Percentiles rank a stretch among this genome's conserved stretches.
Conservation (phyloP, 2,797 vertebrate genomes). For the Aselliscus stoliczkanus region DNA sequence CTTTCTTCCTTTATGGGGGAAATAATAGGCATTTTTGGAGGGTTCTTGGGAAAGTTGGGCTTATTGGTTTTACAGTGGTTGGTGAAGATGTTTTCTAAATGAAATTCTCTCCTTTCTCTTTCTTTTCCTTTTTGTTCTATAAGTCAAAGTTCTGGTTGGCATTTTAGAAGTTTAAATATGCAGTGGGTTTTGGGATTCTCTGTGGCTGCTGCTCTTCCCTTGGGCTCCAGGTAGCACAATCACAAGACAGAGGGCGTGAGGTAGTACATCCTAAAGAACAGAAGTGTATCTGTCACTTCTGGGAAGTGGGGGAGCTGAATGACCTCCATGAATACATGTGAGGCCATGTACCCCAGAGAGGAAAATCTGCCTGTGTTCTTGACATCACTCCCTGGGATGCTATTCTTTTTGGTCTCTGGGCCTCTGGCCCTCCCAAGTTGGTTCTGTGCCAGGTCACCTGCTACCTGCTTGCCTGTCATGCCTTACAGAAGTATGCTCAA, state of each 20-base stretch:
- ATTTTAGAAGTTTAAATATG: background rate
- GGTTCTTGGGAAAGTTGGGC: background rate
- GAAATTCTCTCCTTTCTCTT: background rate
- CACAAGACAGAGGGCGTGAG: background rate
- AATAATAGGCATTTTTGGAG: constrained; percentile 25
- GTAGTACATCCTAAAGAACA: background rate
- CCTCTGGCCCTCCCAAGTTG: background rate
- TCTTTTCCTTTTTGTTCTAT: background rate
- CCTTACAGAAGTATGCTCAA: background rate
- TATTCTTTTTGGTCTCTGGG: background rate
- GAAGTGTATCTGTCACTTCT: background rate
- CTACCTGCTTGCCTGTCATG: background rate
- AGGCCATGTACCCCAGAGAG: background rate
- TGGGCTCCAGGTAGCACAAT: background rate
- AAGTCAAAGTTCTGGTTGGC: background rate
- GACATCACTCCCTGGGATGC: background rate
- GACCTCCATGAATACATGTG: background rate
- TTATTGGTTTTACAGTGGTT: background rate
- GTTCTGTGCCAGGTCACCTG: background rate
- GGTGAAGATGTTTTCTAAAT: background rate
- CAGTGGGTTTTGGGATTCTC: background rate
- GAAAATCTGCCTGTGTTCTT: background rate
- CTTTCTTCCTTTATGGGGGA: background rate
- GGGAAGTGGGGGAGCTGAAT: background rate
- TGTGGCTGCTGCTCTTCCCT: background rate